These are phyloP conservation scores for Pelusios castaneus DNA, from an alignment of 2,113 vertebrate genomes.

Conservation along the genomic window DNA sequence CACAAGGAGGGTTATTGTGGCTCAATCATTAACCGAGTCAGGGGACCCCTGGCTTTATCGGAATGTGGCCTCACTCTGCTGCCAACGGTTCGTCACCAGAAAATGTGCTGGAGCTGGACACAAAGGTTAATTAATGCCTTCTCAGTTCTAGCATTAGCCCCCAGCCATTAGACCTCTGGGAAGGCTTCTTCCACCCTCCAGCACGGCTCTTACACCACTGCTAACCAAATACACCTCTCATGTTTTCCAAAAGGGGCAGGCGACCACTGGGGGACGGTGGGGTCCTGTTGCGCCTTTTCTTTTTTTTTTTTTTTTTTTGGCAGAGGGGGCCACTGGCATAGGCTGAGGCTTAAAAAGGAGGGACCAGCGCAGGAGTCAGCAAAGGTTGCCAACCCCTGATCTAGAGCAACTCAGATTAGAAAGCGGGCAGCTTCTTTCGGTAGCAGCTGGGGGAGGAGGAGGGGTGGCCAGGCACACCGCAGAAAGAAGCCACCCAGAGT, in stretches of 20 bases:
- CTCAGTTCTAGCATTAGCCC: not conserved
- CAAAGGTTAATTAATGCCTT: not conserved
- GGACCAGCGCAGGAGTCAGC: no score
- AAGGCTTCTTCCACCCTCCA: rapidly evolving
- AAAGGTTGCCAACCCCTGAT: no score
- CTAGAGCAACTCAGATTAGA: no score
- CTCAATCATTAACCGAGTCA: conserved; percentile 69
- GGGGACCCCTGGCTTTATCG: conserved; percentile 52
- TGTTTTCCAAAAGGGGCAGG: rapidly evolving
- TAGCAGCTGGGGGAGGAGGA: no score
- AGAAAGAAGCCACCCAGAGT: no score
- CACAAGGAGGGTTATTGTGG: conserved; percentile 47
- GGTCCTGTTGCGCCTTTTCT: no score
- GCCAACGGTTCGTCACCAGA: not conserved
- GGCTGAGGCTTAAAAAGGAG: no score
- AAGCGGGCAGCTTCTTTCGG: no score
- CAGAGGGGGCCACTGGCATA: no score
- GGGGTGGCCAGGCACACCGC: no score
- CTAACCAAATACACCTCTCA: rapidly evolving
- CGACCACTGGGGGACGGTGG: no score
- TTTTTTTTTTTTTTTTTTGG: no score
- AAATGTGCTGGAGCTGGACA: not conserved
- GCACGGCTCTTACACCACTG: rapidly evolving
- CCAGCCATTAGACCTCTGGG: not conserved
- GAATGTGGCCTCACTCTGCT: conserved; percentile 20